Conservation (phyloP, 2,113 vertebrate genomes). For the Pluvialis apricaria region DNA sequence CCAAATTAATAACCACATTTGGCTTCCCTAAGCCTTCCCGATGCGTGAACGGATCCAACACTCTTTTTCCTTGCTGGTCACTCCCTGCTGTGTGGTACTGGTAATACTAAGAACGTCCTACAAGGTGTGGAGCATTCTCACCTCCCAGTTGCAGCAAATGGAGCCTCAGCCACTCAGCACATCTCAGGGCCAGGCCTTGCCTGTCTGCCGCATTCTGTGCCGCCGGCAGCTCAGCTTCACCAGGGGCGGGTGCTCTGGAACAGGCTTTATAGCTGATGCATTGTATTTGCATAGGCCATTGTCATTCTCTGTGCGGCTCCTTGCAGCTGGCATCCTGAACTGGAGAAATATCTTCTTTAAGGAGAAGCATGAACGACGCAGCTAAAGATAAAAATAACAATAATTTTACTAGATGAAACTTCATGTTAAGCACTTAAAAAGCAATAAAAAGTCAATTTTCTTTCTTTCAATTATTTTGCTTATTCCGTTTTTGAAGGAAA, state of each 20-base stretch:
- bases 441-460: slow-evolving; percentile 68
- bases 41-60: neutral
- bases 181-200: neutral
- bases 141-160: neutral
- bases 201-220: neutral
- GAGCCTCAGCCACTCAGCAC: neutral
- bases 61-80: neutral
- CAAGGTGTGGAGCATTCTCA: neutral
- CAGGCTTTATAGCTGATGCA: neutral
- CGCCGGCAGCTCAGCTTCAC: neutral
- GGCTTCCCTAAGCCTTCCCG: neutral
- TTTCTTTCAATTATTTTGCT: slow-evolving; percentile 66
- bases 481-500: slow-evolving; percentile 9
- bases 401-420: slow-evolving; percentile 66
- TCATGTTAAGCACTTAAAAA: slow-evolving; percentile 69
- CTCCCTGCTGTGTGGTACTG: neutral
- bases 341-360: slow-evolving; percentile 50
- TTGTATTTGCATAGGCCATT: slow-evolving; percentile 56
- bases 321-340: slow-evolving; percentile 66
- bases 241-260: neutral
- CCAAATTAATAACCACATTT: neutral
- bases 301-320: slow-evolving; percentile 55
- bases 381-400: slow-evolving; percentile 70
- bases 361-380: slow-evolving; percentile 37
- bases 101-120: rapidly evolving